Conservation (phyloP, 1,140 invertebrate species). For the Saccostrea glomerata region DNA sequence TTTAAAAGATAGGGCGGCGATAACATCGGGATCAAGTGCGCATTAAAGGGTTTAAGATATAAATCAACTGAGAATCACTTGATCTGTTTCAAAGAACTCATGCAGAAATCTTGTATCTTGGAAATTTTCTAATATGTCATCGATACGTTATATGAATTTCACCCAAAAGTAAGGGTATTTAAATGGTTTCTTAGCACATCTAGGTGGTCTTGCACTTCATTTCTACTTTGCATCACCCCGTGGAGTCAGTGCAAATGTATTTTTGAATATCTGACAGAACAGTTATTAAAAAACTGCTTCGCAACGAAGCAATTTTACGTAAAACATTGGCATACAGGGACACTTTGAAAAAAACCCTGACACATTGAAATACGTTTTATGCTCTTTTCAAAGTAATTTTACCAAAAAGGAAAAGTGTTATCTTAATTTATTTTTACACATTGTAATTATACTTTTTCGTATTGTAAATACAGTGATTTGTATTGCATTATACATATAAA, state of each 20-base stretch:
- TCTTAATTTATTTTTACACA: too few relatives aligned
- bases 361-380: too few relatives aligned
- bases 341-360: too few relatives aligned
- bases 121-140: constrained; percentile 12
- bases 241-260: not conserved
- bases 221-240: not conserved
- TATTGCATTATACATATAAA: too few relatives aligned
- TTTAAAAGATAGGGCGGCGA: constrained; percentile 14
- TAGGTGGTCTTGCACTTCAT: not conserved
- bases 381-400: too few relatives aligned
- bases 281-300: constrained; percentile 15
- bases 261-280: not conserved
- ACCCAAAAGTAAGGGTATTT: not conserved
- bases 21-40: constrained; percentile 31
- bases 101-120: constrained; percentile 30
- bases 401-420: too few relatives aligned
- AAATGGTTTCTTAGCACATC: constrained; percentile 16
- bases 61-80: constrained; percentile 30
- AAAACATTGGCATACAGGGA: too few relatives aligned
- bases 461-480: too few relatives aligned
- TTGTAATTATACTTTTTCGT: too few relatives aligned
- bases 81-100: constrained; percentile 34
- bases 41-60: constrained; percentile 32
- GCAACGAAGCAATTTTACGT: not conserved
- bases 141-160: not conserved